phyloP scores from a whole-genome alignment of 1,140 invertebrate genomes.

The Hypsibius dujardini region DNA sequence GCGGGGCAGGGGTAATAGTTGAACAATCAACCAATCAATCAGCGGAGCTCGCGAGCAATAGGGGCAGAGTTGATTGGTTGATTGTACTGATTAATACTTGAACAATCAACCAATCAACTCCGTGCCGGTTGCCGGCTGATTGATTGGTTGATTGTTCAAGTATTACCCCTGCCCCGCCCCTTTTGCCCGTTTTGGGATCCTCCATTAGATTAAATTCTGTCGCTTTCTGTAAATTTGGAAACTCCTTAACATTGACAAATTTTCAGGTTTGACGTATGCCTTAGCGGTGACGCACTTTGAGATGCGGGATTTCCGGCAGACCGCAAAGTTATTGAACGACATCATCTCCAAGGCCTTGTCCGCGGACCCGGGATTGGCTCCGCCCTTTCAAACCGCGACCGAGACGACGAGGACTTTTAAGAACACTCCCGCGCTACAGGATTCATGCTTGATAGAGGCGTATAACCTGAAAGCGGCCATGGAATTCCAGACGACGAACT shows the following conservation, averaged over 20 bases:
- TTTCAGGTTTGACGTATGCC: constrained; percentile 46
- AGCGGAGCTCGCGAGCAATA: too few species aligned
- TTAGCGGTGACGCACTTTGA: constrained; percentile 86
- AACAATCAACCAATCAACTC: background rate
- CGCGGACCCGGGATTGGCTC: background rate
- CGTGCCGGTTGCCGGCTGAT: too few species aligned
- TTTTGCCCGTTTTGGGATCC: background rate
- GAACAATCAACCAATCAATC: too few species aligned
- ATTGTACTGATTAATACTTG: background rate
- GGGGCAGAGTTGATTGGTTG: too few species aligned
- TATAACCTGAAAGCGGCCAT: constrained; percentile 97
- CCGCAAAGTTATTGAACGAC: constrained; percentile 58
- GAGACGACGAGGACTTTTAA: constrained; percentile 66
- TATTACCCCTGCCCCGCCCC: too few species aligned
- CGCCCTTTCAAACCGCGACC: constrained; percentile 41
- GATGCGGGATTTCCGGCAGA: constrained; percentile 75
- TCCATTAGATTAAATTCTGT: constrained; percentile 39
- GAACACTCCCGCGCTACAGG: constrained; percentile 82
- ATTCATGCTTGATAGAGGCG: constrained; percentile 90
- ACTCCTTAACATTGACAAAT: too few species aligned
- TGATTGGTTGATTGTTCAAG: too few species aligned
- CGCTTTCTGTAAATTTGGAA: too few species aligned
- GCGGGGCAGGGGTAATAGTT: too few species aligned
- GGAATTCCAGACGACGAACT: constrained; percentile 88
- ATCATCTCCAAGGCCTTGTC: constrained; percentile 65